phyloP scores from a whole-genome alignment of 2,797 vertebrate species.

The Parambassis ranga region DNA sequence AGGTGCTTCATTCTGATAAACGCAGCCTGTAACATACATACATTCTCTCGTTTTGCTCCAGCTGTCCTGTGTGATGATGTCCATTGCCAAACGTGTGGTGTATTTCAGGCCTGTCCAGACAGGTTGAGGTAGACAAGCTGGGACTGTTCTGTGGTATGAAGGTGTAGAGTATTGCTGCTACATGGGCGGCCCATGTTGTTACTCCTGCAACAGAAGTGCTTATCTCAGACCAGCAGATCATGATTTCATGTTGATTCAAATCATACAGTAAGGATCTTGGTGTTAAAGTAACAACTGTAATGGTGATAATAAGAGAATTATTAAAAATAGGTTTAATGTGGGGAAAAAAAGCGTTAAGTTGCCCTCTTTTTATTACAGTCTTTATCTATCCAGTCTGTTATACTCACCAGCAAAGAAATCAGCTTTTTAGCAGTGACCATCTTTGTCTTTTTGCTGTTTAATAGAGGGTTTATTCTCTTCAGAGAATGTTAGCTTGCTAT shows the following conservation, averaged over 20 bases:
- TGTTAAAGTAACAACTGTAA: too few relatives aligned
- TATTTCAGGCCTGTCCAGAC: slow-evolving; percentile 48
- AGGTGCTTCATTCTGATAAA: neutral
- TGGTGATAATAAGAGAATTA: too few relatives aligned
- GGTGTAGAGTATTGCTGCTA: neutral
- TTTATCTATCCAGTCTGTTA: too few relatives aligned
- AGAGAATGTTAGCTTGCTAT: neutral
- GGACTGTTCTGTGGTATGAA: slow-evolving; percentile 67
- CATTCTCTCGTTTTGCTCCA: too few relatives aligned
- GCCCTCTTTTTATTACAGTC: too few relatives aligned
- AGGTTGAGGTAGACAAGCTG: slow-evolving; percentile 55
- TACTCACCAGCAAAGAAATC: too few relatives aligned
- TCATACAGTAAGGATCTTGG: too few relatives aligned
- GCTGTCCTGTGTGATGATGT: neutral
- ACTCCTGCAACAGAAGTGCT: neutral
- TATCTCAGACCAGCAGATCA: neutral
- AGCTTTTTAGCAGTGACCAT: too few relatives aligned
- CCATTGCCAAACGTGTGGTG: neutral
- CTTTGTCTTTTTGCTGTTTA: too few relatives aligned
- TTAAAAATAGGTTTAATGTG: too few relatives aligned
- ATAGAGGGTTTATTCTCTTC: neutral
- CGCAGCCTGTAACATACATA: neutral
- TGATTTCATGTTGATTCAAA: too few relatives aligned
- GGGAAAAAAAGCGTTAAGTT: too few relatives aligned
- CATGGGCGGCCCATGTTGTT: neutral